Evolutionary conservation across 2,113 vertebrate genomes (phyloP).

Genomic region (Salminus brasiliensis): DNA sequence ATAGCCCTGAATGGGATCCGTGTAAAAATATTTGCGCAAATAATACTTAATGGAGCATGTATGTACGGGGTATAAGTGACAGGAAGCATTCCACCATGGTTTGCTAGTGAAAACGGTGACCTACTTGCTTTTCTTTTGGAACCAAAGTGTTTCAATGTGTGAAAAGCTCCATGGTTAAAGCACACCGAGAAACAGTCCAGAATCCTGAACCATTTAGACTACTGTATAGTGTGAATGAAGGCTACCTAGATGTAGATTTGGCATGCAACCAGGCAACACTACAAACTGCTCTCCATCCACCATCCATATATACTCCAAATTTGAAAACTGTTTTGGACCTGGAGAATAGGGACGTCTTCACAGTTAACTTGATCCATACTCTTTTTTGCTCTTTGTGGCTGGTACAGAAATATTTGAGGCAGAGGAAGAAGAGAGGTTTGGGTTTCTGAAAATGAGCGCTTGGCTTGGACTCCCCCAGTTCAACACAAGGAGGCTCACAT

Average conservation of each 20-base stretch:
- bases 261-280: not conserved
- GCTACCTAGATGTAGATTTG: not conserved
- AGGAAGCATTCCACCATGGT: constrained; percentile 34
- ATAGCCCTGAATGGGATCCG: not conserved
- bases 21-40: constrained; percentile 61
- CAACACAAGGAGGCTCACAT: constrained; percentile 74
- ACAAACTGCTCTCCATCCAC: not conserved
- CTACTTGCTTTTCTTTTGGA: constrained; percentile 20
- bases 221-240: not conserved
- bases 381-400: constrained; percentile 58
- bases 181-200: not conserved
- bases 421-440: constrained; percentile 65
- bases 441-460: constrained; percentile 67
- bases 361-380: constrained; percentile 28
- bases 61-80: constrained; percentile 13
- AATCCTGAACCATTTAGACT: not conserved
- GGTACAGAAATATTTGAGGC: constrained; percentile 57
- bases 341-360: constrained; percentile 45
- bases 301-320: not conserved
- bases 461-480: constrained; percentile 77
- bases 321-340: not conserved
- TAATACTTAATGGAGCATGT: constrained; percentile 57
- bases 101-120: constrained; percentile 9
- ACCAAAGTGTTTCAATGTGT: constrained; percentile 40
- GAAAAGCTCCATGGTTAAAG: not conserved